Base-by-base conservation (phyloP, 1,140 invertebrate species). In the Drosophila mojavensis region DNA sequence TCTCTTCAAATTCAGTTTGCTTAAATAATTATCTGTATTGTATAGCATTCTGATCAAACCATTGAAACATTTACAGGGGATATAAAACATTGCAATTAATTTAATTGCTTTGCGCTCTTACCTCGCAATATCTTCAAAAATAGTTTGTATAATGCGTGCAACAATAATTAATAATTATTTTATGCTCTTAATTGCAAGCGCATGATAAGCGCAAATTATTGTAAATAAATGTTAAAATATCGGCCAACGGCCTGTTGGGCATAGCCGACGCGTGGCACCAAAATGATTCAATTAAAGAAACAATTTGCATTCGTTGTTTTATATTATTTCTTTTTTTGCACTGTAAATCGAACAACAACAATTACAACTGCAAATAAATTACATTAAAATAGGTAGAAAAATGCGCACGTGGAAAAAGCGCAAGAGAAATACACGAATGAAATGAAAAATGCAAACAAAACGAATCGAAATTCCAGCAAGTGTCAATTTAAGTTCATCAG, bases 261-360 rank as follows among this genome's bases (percentile, higher is more conserved):
- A 70, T 45, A 51, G 51, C 47, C 45, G 41, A 26, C 45, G 65
- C 68, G 41, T 50, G 73, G 53, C 48, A 55, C 63, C 62, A 75
- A 89, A 81, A 86, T 89, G 83, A 86, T 86, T 86, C 73, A 86
- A 86, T 86, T 86, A 86, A 86, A 89, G 84, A 89, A 88, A 86
- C 79, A 77, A 86, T 86, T 86, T 86, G 65, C 79, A 86, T 82
- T 43, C 75, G 50, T 69, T 69, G 47, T 69, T 69, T 24, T 24
- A 24, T 24, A 24, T 24, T 75, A 70, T 82, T 79, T 69, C 63
- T 71, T 66, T 72, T 26, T 41, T 20, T 33, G 5, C 10, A 13
- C 36, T 39, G 10, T 13, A 3, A 39, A 39, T 39, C 36, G 36
- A 39, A 39, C 36, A 39, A 43, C 54, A 47, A 6, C 67, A 88